These are phyloP conservation scores for Sterna hirundo DNA, from an alignment of 2,113 vertebrate genomes.

Conservation along the genomic window DNA sequence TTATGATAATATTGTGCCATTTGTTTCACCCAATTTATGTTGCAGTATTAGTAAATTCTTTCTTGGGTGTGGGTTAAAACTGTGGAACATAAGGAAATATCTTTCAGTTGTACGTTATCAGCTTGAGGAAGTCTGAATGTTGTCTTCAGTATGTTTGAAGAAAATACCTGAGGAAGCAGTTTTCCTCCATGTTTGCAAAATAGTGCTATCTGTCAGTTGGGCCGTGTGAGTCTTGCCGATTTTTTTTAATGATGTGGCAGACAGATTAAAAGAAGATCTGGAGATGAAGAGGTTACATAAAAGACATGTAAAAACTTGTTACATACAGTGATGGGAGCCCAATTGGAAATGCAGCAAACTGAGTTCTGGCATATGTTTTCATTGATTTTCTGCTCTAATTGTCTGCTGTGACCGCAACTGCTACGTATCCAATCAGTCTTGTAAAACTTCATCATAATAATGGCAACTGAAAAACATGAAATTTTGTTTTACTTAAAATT, in stretches of 20 bases:
- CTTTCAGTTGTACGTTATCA: background rate
- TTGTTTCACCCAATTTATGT: background rate
- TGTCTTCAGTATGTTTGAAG: background rate
- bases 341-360: background rate
- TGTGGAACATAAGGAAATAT: background rate
- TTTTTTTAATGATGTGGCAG: background rate
- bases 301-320: background rate
- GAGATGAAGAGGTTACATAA: background rate
- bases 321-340: background rate
- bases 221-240: accelerated
- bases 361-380: constrained; percentile 40
- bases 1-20: background rate
- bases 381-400: constrained; percentile 65
- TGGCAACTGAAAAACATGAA: background rate
- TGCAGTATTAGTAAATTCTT: background rate
- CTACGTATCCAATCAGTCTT: background rate
- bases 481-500: background rate
- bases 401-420: background rate
- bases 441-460: background rate
- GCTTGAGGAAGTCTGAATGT: background rate
- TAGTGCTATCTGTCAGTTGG: background rate
- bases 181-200: background rate
- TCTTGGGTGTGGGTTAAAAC: background rate
- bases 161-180: background rate
- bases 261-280: background rate